phyloP scores from a whole-genome alignment of 2,797 vertebrate species.

The Acanthurus lineatus region DNA sequence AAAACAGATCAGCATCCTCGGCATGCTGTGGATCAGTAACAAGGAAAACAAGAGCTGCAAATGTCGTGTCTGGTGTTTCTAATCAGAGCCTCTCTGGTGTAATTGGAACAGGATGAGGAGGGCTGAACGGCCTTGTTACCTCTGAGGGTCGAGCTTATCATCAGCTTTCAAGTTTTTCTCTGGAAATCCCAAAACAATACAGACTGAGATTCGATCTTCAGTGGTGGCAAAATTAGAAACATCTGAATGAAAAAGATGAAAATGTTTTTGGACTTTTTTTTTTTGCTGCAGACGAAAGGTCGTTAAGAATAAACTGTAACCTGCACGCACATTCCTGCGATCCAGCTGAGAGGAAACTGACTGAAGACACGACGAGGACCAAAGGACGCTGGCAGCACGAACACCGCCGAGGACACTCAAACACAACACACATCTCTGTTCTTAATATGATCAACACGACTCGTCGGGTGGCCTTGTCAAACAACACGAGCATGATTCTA shows the following conservation, averaged over 20 bases:
- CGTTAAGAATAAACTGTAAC: slow-evolving; percentile 12
- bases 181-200: slow-evolving; percentile 26
- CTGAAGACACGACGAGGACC: slow-evolving; percentile 6
- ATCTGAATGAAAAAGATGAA: slow-evolving; percentile 15
- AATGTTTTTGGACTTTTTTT: slow-evolving; percentile 2
- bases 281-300: slow-evolving; percentile 9
- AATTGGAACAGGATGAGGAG: slow-evolving; percentile 42
- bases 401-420: not conserved
- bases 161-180: slow-evolving; percentile 63
- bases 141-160: slow-evolving; percentile 27
- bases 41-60: not conserved
- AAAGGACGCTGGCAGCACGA: not conserved
- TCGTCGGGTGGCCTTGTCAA: not conserved
- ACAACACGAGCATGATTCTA: not conserved
- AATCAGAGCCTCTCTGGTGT: slow-evolving; percentile 40
- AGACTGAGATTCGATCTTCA: slow-evolving; percentile 15
- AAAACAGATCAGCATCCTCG: not conserved
- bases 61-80: slow-evolving; percentile 30
- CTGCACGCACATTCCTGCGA: slow-evolving; percentile 1
- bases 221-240: slow-evolving; percentile 53
- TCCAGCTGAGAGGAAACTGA: slow-evolving; percentile 10
- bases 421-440: not conserved
- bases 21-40: not conserved
- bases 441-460: not conserved
- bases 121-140: slow-evolving; percentile 12